Evolutionary conservation across 53 echinoderm and acorn worm species (phyloP), one percentile per base, ranked within the genome.

Genomic region (Paracentrotus lividus): DNA sequence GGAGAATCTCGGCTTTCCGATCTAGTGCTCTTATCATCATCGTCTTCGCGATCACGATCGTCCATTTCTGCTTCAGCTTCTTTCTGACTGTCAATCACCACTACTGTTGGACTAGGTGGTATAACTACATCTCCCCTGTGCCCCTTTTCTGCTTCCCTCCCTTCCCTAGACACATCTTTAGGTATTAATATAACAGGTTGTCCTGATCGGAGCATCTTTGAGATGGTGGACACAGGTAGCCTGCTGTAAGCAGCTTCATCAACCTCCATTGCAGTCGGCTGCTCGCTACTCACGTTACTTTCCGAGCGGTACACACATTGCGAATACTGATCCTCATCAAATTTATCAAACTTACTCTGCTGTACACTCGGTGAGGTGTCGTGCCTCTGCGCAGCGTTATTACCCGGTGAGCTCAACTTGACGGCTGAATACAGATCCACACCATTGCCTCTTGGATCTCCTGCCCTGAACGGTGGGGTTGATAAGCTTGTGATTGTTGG

Each of bases 111-210:
- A 95, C 96, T 97, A 57, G 93, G 94, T 32, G 97, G 97, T 91
- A 96, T 94, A 86, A 93, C 84, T 64, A 96, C 92, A n/a, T n/a
- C n/a, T 67, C 97, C 97, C 86, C 97, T 98, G n/a, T 92, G 92
- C 34, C 43, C 43, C 42, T 78, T 92, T 9, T 92, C 91, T 56
- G 90, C 96, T 23, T 94, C 94, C 60, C 95, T 92, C 69, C 94
- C 95, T 26, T 94, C 94, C 77, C 97, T 93, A 16, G 95, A 87
- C 65, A 95, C 94, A 66, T 97, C 97, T 77, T 95, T 95, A 31
- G 99, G 97, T 92, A 97, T 97, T 38, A 99, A 94, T 56, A 99
- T 99, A 38, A 99, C 99, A 10, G 99, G 97, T 88, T 99, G 99
- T 36, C 97, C 99, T 26, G 99, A 97, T 57, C 95, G 94, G 23